These are phyloP conservation scores for Percopsis transmontana DNA, from an alignment of 2,113 vertebrate genomes.

Conservation along the genomic window DNA sequence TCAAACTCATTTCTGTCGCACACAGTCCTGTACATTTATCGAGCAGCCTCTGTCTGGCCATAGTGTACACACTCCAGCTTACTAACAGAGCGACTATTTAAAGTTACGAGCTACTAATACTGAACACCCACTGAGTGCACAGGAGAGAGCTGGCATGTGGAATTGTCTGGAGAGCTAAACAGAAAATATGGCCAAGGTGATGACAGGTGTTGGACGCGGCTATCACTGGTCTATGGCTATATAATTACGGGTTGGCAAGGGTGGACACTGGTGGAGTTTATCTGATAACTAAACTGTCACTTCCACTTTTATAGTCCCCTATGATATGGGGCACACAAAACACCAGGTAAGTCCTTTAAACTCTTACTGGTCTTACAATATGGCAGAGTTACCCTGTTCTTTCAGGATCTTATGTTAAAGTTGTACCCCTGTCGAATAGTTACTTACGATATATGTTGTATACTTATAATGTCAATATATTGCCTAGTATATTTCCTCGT, in stretches of 20 bases:
- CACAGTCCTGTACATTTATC: constrained; percentile 16
- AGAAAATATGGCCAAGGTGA: neutral
- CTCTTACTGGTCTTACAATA: too few relatives aligned
- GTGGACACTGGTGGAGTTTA: constrained; percentile 38
- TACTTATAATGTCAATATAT: too few relatives aligned
- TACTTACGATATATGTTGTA: too few relatives aligned
- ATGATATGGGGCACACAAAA: neutral
- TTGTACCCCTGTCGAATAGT: too few relatives aligned
- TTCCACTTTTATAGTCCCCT: constrained; percentile 39
- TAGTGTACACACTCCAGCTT: neutral
- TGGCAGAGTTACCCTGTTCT: too few relatives aligned
- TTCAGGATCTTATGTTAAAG: too few relatives aligned
- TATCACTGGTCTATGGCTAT: constrained; percentile 15
- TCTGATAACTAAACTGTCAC: constrained; percentile 45
- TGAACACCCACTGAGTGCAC: too few relatives aligned
- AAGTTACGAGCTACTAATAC: too few relatives aligned
- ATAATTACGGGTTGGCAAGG: constrained; percentile 50
- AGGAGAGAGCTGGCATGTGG: too few relatives aligned
- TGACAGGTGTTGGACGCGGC: constrained; percentile 47
- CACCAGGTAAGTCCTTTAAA: too few relatives aligned
- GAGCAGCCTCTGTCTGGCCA: constrained; percentile 6
- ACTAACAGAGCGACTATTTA: neutral
- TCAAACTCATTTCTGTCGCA: constrained; percentile 26
- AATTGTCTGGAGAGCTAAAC: too few relatives aligned
- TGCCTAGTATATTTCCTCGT: too few relatives aligned